phyloP scores from a whole-genome alignment of 2,113 vertebrate species.

The Orycteropus afer region DNA sequence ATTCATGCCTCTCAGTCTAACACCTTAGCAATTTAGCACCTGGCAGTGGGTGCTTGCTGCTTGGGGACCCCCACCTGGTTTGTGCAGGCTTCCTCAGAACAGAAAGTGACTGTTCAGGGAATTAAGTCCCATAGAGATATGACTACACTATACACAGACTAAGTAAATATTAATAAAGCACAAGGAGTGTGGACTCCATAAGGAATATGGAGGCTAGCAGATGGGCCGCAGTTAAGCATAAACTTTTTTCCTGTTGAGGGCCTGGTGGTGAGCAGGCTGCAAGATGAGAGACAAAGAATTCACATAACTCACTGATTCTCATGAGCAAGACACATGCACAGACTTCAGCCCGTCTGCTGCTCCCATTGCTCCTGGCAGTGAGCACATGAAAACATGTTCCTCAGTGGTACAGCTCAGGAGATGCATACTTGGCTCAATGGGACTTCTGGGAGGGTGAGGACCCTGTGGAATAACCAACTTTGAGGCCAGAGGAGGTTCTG shows the following conservation, averaged over 20 bases:
- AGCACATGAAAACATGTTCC: not conserved
- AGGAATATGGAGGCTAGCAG: conserved; percentile 56
- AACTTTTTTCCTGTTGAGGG: conserved; percentile 36
- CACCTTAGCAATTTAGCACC: fast-evolving
- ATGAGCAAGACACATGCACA: too few relatives aligned
- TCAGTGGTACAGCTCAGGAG: not conserved
- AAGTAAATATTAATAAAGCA: conserved; percentile 75
- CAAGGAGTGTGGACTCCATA: fast-evolving
- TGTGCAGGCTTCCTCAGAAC: not conserved
- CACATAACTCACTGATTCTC: not conserved
- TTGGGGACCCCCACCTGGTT: fast-evolving
- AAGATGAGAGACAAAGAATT: not conserved
- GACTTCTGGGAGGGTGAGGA: not conserved
- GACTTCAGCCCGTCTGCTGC: too few relatives aligned
- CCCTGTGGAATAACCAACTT: too few relatives aligned
- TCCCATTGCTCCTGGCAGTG: not conserved
- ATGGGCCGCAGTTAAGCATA: conserved; percentile 67
- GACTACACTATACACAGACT: conserved; percentile 51
- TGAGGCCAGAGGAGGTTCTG: not conserved
- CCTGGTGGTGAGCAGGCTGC: not conserved
- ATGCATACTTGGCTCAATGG: not conserved
- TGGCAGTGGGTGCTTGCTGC: too few relatives aligned
- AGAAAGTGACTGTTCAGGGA: not conserved
- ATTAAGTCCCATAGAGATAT: not conserved
- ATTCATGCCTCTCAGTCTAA: fast-evolving